Evolutionary conservation across 30 jellyfish, hydroid and myxozoan species (phyloP).

Genomic region (Pseudorhiza aurosa): DNA sequence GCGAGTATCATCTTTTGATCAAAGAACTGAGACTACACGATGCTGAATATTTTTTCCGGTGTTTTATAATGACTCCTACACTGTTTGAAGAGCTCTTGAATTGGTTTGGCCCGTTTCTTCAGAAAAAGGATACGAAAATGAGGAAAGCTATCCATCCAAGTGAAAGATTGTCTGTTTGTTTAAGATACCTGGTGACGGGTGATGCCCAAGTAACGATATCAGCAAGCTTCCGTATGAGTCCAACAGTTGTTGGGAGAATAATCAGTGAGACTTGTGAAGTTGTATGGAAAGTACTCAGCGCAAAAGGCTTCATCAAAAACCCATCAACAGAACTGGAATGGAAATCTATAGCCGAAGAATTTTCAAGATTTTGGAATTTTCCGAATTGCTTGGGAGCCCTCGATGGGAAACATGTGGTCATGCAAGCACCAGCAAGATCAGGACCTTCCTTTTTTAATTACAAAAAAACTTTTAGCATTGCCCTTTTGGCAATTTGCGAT

Average conservation of each 20-base stretch:
- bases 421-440: conserved; percentile 45
- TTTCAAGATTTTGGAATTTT: conserved; percentile 19
- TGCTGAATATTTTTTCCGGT: conserved; percentile 48
- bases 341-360: conserved; percentile 16
- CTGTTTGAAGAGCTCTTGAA: conserved; percentile 42
- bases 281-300: background rate
- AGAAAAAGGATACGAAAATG: conserved; percentile 49
- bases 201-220: conserved; percentile 50
- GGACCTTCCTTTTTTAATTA: conserved; percentile 43
- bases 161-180: conserved; percentile 48
- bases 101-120: conserved; percentile 39
- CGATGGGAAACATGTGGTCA: conserved; percentile 61
- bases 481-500: conserved; percentile 37
- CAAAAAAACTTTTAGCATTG: conserved; percentile 47
- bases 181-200: conserved; percentile 50
- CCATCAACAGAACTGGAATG: conserved; percentile 29
- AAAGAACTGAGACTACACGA: conserved; percentile 49
- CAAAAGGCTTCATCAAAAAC: background rate
- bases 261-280: conserved; percentile 22
- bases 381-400: conserved; percentile 46
- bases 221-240: conserved; percentile 54
- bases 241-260: conserved; percentile 58
- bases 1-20: conserved; percentile 54
- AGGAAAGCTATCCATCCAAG: conserved; percentile 38
- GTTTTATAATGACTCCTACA: conserved; percentile 58